Base-by-base conservation (phyloP, 2,113 vertebrate species). In the Catharus fuscescens region DNA sequence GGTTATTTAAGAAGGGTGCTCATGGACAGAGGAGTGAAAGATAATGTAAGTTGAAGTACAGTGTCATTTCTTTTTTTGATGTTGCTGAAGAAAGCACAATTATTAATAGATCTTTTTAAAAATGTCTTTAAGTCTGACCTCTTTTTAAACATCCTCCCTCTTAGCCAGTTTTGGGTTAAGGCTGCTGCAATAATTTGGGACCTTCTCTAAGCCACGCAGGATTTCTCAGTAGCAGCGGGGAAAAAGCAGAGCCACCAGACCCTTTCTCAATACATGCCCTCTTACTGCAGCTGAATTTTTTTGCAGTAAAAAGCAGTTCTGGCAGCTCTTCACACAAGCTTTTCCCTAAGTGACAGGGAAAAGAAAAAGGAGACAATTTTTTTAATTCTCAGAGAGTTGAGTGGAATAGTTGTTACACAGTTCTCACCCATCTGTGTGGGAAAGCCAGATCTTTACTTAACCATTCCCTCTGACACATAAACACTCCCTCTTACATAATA, bases 361-460 rank as follows among this genome's bases (percentile, higher is more conserved):
- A 88, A 66, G 18, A n/a, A 73, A 66, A 42, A 36, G 15, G 2
- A 76, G n/a, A 69, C 6, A 24, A 2, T 1, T 73, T 28, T n/a
- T 79, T 88, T 50, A 72, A 83, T 80, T 18, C 16, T 62, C 28
- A 65, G 38, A 53, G 23, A 61, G 10, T 16, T 65, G 24, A 72
- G 25, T 25, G 42, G 45, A 80, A 73, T 57, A 82, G 16, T 21
- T 28, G 45, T 62, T 92, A 38, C 23, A 62, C 3, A 31, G 40
- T 40, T 87, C 45, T 94, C 47, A 86, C 14, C 62, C 18, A 38
- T 40, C 50, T 59, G 11, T 86, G 72, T 83, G 50, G 50, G 74
- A 96, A 93, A 95, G 73, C 3, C 59, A 59, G 52, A 29, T 90
- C 48, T 78, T 91, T 76, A 42, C 29, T 88, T 92, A 93, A 82